A percentile compares a stretch with the other conserved stretches of the same genome.
Evolutionary conservation across 2,797 vertebrate genomes (phyloP).

Genomic region (Tenualosa thibaudeaui): DNA sequence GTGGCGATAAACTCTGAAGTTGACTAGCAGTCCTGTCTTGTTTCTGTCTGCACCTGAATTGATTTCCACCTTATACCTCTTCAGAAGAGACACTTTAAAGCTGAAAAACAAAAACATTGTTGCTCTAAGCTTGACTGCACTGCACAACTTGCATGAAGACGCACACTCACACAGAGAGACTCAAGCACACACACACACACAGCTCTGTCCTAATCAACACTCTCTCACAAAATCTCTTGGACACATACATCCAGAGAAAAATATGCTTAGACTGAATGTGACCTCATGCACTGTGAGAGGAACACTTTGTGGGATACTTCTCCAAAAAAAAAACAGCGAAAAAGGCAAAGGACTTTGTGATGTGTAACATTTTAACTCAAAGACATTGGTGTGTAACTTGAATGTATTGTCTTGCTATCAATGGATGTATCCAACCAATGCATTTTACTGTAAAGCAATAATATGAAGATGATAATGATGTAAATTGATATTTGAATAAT

Average conservation of each 20-base stretch:
- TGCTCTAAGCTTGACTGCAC: constrained; percentile 41
- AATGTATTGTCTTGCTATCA: constrained; percentile 67
- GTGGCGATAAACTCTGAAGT: constrained; percentile 43
- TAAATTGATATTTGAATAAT: constrained; percentile 52
- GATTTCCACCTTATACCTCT: constrained; percentile 45
- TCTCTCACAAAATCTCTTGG: neutral
- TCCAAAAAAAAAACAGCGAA: constrained; percentile 37
- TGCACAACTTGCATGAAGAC: constrained; percentile 47
- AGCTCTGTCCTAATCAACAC: neutral
- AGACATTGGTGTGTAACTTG: constrained; percentile 60
- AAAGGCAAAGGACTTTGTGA: constrained; percentile 32
- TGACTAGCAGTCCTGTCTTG: constrained; percentile 30
- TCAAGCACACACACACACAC: constrained; percentile 30
- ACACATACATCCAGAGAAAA: constrained; percentile 34
- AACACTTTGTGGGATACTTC: constrained; percentile 41
- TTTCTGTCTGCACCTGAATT: constrained; percentile 14
- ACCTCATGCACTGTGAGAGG: constrained; percentile 60
- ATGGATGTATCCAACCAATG: constrained; percentile 63
- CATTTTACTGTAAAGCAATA: constrained; percentile 68
- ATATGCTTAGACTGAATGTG: constrained; percentile 50
- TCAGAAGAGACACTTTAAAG: constrained; percentile 47
- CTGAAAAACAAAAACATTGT: constrained; percentile 31
- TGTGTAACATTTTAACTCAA: constrained; percentile 40
- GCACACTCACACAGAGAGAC: constrained; percentile 33
- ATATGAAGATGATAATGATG: constrained; percentile 47